Conservation (phyloP, 1,140 invertebrate genomes). For the Parapsyche elsis region DNA sequence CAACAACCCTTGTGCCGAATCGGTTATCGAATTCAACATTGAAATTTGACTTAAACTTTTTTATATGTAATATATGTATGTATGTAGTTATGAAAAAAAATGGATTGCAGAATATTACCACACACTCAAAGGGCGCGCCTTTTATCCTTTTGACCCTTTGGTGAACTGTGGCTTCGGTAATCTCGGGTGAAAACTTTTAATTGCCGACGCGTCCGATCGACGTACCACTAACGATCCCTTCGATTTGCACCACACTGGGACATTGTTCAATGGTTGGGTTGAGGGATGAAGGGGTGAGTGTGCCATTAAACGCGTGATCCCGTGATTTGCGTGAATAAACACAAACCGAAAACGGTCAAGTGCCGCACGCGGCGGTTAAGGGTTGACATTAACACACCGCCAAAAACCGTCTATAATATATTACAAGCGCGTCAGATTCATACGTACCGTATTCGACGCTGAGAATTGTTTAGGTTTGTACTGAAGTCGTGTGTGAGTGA, state of each 20-base stretch:
- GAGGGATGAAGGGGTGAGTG: no score
- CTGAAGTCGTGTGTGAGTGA: not conserved
- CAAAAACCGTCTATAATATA: not conserved
- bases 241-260: not conserved
- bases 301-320: conserved; percentile 25
- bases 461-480: no score
- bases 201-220: not conserved
- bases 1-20: not conserved
- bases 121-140: no score
- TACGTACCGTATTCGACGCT: no score
- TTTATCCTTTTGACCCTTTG: no score
- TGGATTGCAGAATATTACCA: no score
- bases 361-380: not conserved
- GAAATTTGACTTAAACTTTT: not conserved
- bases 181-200: not conserved
- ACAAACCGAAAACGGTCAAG: not conserved
- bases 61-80: not conserved
- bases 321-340: not conserved
- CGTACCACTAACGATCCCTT: conserved; percentile 15
- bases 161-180: no score
- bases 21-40: no score
- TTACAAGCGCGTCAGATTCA: not conserved
- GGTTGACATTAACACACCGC: not conserved
- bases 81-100: not conserved
- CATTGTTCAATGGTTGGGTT: not conserved